A percentile compares a stretch with the other conserved stretches of the same genome.
Evolutionary conservation across 1,140 invertebrate species (phyloP).

Genomic region (Latrodectus geometricus): DNA sequence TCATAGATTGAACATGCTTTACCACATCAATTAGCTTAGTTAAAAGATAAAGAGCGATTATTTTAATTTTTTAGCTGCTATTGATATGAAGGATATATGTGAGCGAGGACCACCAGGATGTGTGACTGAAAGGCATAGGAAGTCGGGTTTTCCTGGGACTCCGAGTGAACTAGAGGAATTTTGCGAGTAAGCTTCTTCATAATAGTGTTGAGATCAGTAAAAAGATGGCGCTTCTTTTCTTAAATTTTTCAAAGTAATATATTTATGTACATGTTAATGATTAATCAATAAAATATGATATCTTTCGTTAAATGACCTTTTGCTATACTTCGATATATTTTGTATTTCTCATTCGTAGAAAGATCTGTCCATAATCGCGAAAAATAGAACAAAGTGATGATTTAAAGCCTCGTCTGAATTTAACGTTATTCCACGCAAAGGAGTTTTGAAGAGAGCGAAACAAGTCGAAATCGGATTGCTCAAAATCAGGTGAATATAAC

Average conservation of each 20-base stretch:
- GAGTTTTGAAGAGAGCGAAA: conserved; percentile 63
- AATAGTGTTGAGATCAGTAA: not conserved
- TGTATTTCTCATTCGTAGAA: not conserved
- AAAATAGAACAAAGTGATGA: not conserved
- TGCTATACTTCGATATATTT: not conserved
- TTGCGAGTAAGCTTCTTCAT: too few species aligned
- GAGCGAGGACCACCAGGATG: too few species aligned
- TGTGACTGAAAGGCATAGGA: too few species aligned
- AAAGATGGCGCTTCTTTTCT: not conserved
- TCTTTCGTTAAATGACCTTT: conserved; percentile 22
- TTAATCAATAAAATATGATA: conserved; percentile 13
- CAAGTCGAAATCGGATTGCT: conserved; percentile 68
- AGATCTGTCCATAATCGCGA: not conserved
- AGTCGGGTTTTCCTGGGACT: too few species aligned
- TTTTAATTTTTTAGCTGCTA: too few species aligned
- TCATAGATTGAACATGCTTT: too few species aligned
- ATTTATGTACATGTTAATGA: not conserved
- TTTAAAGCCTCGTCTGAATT: not conserved
- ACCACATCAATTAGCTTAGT: too few species aligned
- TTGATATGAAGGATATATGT: too few species aligned
- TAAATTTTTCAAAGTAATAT: not conserved
- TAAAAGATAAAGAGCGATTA: too few species aligned
- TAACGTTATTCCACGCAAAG: conserved; percentile 7
- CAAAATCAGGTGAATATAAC: too few species aligned
- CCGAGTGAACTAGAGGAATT: too few species aligned